Evolutionary conservation across 1,140 invertebrate species (phyloP), one percentile per base, ranked within the genome.

Genomic region (Megalopta genalis): DNA sequence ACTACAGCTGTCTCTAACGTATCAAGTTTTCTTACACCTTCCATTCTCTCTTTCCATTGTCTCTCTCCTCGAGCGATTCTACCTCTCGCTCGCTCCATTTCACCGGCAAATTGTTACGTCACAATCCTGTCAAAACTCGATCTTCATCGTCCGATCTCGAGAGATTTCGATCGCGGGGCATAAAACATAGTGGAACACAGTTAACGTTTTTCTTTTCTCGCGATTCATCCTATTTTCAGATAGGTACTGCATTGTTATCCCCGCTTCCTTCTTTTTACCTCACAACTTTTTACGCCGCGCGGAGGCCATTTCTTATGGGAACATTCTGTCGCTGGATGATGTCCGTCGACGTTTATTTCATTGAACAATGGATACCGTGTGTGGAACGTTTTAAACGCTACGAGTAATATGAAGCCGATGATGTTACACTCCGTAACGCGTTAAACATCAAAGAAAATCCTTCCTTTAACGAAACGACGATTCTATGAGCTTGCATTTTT

Each of bases 121-220:
- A 80, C 65, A 63, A 37, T 23, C 62, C 67, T 66, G 80, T 81
- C 74, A 81, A 81, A 81, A 81, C 74, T 81, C 74, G n/a, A 77
- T 81, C 74, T 77, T 77, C 49, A 62, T 59, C 70, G 59, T 60
- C 74, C 70, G 80, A 42, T 71, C 67, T 77, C 52, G 21, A 64
- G 74, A 69, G 74, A 81, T 77, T 69, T 42, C 27, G 67, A 81
- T 81, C 80, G 42, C 42, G 12, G 18, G 42, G 18, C n/a, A 21
- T 37, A 32, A 62, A 68, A 59, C 32, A 39, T 57, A 18, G 52
- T 23, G 52, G 68, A 46, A 52, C 57, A 32, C 37, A 42, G 16
- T 57, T n/a, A 42, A 9, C 27, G 32, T 69, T 81, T 66, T 66
- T 77, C 60, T 66, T 71, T 63, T 21, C 14, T 3, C 49, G 25